A percentile compares a stretch with the other conserved stretches of the same genome.
Conservation (phyloP, 2,888 invertebrate species). For the Nipponacmea schrenckii region DNA sequence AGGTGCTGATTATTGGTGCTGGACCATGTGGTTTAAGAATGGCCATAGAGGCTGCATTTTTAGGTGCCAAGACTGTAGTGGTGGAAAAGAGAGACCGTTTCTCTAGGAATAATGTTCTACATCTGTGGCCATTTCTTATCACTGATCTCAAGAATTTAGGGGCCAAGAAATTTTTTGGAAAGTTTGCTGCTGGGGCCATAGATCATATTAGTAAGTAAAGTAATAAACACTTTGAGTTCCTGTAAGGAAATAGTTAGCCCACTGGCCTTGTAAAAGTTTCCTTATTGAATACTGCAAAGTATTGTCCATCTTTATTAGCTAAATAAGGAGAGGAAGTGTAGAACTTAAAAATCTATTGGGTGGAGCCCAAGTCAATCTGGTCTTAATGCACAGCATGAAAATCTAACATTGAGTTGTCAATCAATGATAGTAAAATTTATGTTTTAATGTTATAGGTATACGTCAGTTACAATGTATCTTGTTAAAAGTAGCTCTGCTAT, state of each 20-base stretch:
- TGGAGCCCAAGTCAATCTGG: too few relatives aligned
- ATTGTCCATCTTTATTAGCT: too few relatives aligned
- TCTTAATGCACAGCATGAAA: too few relatives aligned
- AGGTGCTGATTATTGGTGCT: slow-evolving; percentile 90
- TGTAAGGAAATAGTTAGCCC: too few relatives aligned
- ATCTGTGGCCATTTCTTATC: slow-evolving; percentile 98
- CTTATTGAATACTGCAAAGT: too few relatives aligned
- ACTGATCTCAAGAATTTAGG: slow-evolving; percentile 92
- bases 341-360: too few relatives aligned
- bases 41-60: slow-evolving; percentile 94
- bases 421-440: too few relatives aligned
- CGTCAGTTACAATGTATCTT: slow-evolving; percentile 95
- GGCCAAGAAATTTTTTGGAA: slow-evolving; percentile 98
- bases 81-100: slow-evolving; percentile 87
- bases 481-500: slow-evolving; percentile 90
- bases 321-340: too few relatives aligned
- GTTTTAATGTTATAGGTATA: slow-evolving; percentile 73
- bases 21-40: slow-evolving; percentile 95
- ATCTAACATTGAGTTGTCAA: too few relatives aligned
- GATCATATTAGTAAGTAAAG: slow-evolving; percentile 88
- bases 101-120: slow-evolving; percentile 88
- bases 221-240: neutral
- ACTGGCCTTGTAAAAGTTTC: too few relatives aligned
- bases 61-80: slow-evolving; percentile 93
- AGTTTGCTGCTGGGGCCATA: slow-evolving; percentile 97